Percentiles rank a stretch among this genome's conserved stretches.
phyloP scores from a whole-genome alignment of 92 coral and sea anemone genomes.

The Phenganax marumi region DNA sequence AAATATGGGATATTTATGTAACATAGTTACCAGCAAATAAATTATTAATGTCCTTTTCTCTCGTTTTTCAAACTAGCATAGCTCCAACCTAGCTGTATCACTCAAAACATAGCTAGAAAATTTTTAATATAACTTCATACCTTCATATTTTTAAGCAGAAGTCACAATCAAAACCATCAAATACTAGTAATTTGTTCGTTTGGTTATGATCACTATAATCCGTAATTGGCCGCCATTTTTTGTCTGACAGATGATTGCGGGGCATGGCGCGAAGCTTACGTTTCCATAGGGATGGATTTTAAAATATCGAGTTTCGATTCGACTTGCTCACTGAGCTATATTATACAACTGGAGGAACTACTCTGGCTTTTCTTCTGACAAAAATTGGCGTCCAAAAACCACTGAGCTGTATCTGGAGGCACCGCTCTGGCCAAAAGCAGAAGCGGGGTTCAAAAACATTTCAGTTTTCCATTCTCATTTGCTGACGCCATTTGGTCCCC shows the following conservation, averaged over 20 bases:
- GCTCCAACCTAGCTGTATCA: background rate
- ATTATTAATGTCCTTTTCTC: conserved; percentile 22
- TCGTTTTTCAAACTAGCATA: background rate
- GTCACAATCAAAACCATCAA: background rate
- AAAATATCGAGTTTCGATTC: too few relatives aligned
- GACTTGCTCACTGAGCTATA: too few relatives aligned
- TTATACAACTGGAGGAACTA: too few relatives aligned
- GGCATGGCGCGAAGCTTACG: background rate
- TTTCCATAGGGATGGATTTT: background rate
- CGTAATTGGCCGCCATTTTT: background rate
- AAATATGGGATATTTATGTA: background rate
- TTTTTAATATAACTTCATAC: background rate
- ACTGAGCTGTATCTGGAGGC: too few relatives aligned
- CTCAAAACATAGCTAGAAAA: background rate
- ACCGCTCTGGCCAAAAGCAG: too few relatives aligned
- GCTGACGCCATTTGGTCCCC: too few relatives aligned
- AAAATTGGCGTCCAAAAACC: too few relatives aligned
- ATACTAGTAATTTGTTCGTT: background rate
- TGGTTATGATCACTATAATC: too few relatives aligned
- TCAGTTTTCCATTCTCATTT: too few relatives aligned
- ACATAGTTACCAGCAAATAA: conserved; percentile 26
- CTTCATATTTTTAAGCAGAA: background rate
- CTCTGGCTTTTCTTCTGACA: too few relatives aligned
- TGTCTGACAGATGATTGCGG: background rate
- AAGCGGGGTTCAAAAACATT: too few relatives aligned